Percentiles rank a stretch among this genome's conserved stretches.
Conservation (phyloP, 2,797 vertebrate species). For the Gorsachius magnificus region DNA sequence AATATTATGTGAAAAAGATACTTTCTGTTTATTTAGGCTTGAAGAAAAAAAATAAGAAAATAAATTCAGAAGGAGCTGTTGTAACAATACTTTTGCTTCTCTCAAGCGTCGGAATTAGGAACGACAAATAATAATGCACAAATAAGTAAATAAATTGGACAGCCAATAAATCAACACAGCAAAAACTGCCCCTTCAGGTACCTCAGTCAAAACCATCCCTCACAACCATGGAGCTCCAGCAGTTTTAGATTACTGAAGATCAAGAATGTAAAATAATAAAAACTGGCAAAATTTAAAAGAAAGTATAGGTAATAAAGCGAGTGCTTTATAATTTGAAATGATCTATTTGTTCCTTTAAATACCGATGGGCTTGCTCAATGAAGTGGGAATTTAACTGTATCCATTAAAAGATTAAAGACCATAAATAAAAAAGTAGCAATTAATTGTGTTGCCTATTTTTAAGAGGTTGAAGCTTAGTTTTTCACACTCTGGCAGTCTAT, state of each 20-base stretch:
- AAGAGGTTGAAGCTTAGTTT: constrained; percentile 39
- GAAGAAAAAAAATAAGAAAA: background rate
- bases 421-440: constrained; percentile 74
- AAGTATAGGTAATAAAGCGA: constrained; percentile 37
- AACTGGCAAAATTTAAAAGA: background rate
- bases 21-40: background rate
- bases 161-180: background rate
- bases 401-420: constrained; percentile 63
- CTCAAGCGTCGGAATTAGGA: background rate
- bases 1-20: background rate
- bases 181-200: background rate
- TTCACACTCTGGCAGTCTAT: constrained; percentile 60
- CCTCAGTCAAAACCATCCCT: background rate
- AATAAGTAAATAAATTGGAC: background rate
- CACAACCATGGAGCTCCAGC: background rate
- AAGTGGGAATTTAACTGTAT: constrained; percentile 70
- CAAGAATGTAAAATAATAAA: background rate
- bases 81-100: background rate
- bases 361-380: constrained; percentile 26
- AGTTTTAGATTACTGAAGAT: background rate
- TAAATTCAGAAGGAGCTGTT: background rate
- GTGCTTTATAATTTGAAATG: constrained; percentile 70
- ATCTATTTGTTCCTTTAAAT: constrained; percentile 68
- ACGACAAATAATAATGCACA: background rate
- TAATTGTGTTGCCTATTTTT: constrained; percentile 64